Evolutionary conservation across 2,888 invertebrate species (phyloP).

Genomic region (Tipula lateralis): DNA sequence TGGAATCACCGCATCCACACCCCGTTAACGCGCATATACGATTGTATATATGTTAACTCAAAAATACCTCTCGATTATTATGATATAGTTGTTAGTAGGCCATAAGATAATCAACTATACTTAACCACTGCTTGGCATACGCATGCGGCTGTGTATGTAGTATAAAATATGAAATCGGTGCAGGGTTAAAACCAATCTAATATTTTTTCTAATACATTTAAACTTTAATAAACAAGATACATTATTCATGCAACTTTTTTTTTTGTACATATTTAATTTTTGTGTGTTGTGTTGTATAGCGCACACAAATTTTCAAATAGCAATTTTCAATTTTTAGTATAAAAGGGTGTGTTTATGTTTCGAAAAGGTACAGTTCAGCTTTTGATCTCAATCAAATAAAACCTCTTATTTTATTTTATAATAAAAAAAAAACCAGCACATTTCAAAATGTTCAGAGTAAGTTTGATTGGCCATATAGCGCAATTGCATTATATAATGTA

Average conservation of each 20-base stretch:
- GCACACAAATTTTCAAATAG: not conserved
- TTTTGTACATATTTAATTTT: not conserved
- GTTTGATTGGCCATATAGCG: not conserved
- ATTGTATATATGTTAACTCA: not conserved
- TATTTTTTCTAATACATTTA: not conserved
- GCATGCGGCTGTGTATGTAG: not conserved
- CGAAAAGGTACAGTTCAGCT: not conserved
- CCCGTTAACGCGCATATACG: not conserved
- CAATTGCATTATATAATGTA: not conserved
- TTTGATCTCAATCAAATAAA: conserved; percentile 27
- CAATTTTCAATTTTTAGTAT: conserved; percentile 26
- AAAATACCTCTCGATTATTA: too few species aligned
- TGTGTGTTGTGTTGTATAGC: not conserved
- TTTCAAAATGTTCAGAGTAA: conserved; percentile 32
- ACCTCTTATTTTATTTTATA: not conserved
- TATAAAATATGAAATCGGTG: not conserved
- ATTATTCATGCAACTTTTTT: conserved; percentile 19
- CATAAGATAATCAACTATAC: not conserved
- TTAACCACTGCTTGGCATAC: not conserved
- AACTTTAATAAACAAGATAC: not conserved
- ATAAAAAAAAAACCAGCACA: conserved; percentile 3
- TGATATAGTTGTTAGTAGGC: conserved; percentile 3
- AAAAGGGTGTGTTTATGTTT: not conserved
- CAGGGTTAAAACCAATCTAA: not conserved
- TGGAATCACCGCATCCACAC: not conserved